Conservation (phyloP, 2,797 vertebrate genomes). For the Rallus crepitans region DNA sequence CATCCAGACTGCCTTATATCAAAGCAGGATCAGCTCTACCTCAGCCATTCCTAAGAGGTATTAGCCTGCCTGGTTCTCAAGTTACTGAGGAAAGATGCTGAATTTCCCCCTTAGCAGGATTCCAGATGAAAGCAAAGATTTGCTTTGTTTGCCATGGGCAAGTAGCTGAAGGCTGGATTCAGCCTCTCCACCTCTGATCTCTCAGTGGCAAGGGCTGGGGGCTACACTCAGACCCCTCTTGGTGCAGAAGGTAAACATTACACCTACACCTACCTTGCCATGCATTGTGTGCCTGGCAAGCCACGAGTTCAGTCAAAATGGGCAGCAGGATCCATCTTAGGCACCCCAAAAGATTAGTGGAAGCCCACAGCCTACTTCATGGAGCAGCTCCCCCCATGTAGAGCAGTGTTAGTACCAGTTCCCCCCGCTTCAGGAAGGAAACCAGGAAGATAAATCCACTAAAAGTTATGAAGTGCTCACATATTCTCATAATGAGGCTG, state of each 20-base stretch:
- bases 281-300: rapidly evolving
- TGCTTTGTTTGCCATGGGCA: background rate
- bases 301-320: rapidly evolving
- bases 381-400: background rate
- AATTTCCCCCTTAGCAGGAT: background rate
- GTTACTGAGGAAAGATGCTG: background rate
- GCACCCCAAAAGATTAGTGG: background rate
- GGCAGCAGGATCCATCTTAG: background rate
- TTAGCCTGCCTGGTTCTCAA: background rate
- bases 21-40: background rate
- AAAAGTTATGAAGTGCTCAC: background rate
- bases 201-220: background rate
- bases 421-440: background rate
- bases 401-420: background rate
- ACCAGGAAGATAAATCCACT: background rate
- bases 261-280: rapidly evolving
- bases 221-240: background rate
- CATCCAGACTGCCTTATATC: background rate
- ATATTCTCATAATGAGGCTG: background rate
- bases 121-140: constrained; percentile 11
- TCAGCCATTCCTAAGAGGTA: background rate
- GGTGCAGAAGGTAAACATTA: background rate
- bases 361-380: background rate
- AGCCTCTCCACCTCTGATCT: background rate
- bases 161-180: background rate